These are phyloP conservation scores for Aselliscus stoliczkanus DNA, from an alignment of 2,797 vertebrate species.

Conservation along the genomic window DNA sequence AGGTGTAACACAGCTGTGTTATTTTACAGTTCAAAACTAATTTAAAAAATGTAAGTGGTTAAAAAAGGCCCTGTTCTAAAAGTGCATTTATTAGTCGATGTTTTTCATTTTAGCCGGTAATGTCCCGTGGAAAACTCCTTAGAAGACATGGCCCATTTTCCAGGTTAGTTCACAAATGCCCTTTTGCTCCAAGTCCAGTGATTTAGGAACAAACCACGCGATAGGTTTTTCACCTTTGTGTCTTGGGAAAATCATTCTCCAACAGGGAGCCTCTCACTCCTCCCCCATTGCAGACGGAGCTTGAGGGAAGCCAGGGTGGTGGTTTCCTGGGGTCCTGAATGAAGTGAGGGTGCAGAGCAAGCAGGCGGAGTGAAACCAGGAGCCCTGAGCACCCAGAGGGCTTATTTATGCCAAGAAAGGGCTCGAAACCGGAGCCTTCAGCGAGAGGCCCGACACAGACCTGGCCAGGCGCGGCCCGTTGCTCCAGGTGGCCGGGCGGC, in stretches of 20 bases:
- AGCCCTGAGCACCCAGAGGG: neutral
- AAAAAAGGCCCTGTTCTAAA: neutral
- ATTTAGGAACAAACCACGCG: neutral
- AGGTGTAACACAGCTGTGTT: accelerated
- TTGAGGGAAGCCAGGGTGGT: accelerated
- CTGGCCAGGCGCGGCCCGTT: neutral
- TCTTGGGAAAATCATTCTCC: neutral
- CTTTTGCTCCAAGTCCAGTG: neutral
- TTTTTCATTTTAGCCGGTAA: neutral
- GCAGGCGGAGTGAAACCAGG: neutral
- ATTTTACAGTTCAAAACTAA: neutral
- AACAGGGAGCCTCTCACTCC: neutral
- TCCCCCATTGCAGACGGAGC: neutral
- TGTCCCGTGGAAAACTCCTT: too few relatives aligned
- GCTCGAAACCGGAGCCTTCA: neutral
- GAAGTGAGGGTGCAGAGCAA: neutral
- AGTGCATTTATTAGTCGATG: neutral
- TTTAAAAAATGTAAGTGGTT: neutral
- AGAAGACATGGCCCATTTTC: neutral
- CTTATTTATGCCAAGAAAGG: neutral
- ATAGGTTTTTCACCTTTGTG: neutral
- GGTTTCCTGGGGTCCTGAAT: neutral
- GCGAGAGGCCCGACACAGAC: neutral
- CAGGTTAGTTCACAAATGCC: too few relatives aligned
- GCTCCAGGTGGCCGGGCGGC: neutral